Conservation (phyloP, 2,888 invertebrate species). For the Volucella inflata region DNA sequence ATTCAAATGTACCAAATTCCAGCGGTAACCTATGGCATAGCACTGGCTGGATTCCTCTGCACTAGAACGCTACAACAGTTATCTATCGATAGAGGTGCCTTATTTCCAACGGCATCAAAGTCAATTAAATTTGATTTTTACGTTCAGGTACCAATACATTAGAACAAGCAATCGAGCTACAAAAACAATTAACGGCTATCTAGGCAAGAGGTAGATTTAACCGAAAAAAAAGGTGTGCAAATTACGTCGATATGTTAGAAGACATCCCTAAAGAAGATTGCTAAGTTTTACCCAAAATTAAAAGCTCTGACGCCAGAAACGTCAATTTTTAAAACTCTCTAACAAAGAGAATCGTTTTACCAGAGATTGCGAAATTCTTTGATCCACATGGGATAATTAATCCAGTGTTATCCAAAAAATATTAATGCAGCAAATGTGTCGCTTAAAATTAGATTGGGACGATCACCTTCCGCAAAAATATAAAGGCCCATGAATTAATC, state of each 20-base stretch:
- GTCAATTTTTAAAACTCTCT: conserved; percentile 30
- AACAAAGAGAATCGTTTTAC: no score
- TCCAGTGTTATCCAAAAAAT: no score
- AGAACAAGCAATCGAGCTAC: conserved; percentile 13
- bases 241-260: conserved; percentile 35
- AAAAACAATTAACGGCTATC: conserved; percentile 9
- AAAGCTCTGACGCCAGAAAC: conserved; percentile 45
- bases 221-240: conserved; percentile 48
- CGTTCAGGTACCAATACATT: conserved; percentile 16
- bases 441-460: conserved; percentile 47
- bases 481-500: conserved; percentile 39
- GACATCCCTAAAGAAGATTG: conserved; percentile 32
- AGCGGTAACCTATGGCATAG: no score
- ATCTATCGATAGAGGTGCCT: no score
- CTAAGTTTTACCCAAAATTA: conserved; percentile 59
- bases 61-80: no score
- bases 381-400: no score
- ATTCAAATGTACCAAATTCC: no score
- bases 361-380: no score
- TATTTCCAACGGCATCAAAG: not conserved
- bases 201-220: conserved; percentile 20
- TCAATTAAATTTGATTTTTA: conserved; percentile 33
- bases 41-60: no score
- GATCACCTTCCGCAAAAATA: conserved; percentile 31
- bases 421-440: conserved; percentile 31